These are phyloP conservation scores for Drosophila sulfurigaster DNA, from an alignment of 1,140 invertebrate genomes.

Conservation along the genomic window DNA sequence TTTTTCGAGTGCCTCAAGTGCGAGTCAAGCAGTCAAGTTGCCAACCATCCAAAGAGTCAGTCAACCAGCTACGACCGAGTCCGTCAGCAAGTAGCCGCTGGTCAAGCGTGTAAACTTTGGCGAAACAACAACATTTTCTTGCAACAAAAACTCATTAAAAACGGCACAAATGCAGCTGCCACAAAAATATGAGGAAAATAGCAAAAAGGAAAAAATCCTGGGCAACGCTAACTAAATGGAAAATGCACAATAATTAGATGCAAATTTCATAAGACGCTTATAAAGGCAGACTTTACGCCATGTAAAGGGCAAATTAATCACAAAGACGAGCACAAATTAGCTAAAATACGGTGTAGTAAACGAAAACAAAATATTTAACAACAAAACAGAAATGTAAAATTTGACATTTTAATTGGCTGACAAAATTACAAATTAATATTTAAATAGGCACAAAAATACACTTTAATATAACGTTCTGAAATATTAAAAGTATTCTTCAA, in stretches of 20 bases:
- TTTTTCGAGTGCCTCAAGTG: constrained; percentile 78
- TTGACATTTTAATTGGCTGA: too few relatives aligned
- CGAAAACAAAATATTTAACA: background rate
- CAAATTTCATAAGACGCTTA: constrained; percentile 67
- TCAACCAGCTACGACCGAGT: constrained; percentile 29
- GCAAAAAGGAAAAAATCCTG: constrained; percentile 11
- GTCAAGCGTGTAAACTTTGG: constrained; percentile 61
- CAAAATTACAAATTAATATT: background rate
- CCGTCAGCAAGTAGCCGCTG: constrained; percentile 38
- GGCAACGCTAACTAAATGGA: constrained; percentile 58
- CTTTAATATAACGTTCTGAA: too few relatives aligned
- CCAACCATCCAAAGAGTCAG: constrained; percentile 53
- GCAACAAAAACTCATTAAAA: constrained; percentile 81
- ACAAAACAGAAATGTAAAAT: background rate
- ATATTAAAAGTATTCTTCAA: background rate
- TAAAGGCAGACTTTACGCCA: constrained; percentile 50
- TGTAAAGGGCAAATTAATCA: constrained; percentile 15
- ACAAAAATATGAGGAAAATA: constrained; percentile 65
- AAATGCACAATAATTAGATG: constrained; percentile 80
- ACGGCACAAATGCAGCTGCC: constrained; percentile 71
- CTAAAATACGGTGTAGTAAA: background rate
- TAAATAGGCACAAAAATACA: background rate
- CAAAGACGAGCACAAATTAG: constrained; percentile 23
- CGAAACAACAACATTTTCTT: constrained; percentile 36
- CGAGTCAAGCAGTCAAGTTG: constrained; percentile 65